Conservation (phyloP, 2,797 vertebrate genomes). For the Crocodylus rhombifer region DNA sequence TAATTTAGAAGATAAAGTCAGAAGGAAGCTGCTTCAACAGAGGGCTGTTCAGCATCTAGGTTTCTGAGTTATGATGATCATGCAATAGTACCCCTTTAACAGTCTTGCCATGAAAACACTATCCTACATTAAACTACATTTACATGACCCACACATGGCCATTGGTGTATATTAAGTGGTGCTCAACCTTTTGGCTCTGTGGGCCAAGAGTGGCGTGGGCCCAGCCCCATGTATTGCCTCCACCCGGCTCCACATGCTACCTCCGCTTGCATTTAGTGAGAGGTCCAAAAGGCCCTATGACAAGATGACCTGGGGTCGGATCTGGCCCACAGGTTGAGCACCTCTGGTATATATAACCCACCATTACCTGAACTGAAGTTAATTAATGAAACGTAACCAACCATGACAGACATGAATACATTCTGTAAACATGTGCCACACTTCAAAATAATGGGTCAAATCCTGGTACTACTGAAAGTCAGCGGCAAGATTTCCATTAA, state of each 20-base stretch:
- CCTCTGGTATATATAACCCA: not conserved
- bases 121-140: not conserved
- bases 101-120: not conserved
- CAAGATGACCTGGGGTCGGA: too few species aligned
- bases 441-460: conserved; percentile 40
- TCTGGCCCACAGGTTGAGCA: too few species aligned
- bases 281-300: too few species aligned
- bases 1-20: not conserved
- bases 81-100: not conserved
- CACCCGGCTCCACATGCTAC: too few species aligned
- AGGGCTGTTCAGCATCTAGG: not conserved
- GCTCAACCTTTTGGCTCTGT: too few species aligned
- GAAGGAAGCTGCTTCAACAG: not conserved
- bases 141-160: not conserved
- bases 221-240: too few species aligned
- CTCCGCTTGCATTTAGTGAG: too few species aligned
- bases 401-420: conserved; percentile 39
- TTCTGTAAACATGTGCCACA: conserved; percentile 17
- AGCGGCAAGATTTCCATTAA: conserved; percentile 43
- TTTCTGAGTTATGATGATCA: not conserved
- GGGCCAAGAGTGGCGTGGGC: too few species aligned
- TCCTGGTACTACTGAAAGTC: conserved; percentile 40
- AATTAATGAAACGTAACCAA: not conserved
- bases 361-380: not conserved
- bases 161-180: too few species aligned